Conservation (phyloP, 1,140 invertebrate genomes). For the Meloidogyne hapla region DNA sequence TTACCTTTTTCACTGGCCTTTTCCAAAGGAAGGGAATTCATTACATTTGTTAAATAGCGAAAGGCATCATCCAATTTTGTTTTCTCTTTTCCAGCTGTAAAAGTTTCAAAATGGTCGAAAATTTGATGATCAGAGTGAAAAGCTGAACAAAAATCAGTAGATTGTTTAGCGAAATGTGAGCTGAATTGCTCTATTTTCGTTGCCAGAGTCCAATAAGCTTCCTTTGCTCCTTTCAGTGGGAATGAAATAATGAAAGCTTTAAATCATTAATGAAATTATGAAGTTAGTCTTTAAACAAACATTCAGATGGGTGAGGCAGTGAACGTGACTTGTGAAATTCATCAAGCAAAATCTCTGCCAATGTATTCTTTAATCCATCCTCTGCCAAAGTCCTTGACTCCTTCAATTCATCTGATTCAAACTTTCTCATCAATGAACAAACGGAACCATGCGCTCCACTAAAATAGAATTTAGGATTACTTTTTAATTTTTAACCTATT, state of each 20-base stretch:
- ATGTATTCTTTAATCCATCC: neutral
- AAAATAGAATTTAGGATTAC: neutral
- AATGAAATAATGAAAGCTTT: neutral
- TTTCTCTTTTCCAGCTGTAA: too few species aligned
- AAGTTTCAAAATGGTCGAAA: too few species aligned
- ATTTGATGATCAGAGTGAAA: too few species aligned
- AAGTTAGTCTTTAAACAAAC: neutral
- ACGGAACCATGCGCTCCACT: neutral
- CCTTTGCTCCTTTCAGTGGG: neutral
- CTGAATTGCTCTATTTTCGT: too few species aligned
- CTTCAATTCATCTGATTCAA: neutral
- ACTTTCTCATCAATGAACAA: neutral
- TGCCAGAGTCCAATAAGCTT: too few species aligned
- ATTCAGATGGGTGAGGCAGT: neutral
- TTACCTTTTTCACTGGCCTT: too few species aligned
- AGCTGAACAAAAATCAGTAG: too few species aligned
- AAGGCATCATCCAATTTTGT: too few species aligned
- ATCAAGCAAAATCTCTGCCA: neutral
- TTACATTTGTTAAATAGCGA: too few species aligned
- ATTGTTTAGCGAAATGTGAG: too few species aligned
- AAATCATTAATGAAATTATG: neutral
- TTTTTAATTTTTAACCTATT: neutral
- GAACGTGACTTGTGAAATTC: neutral
- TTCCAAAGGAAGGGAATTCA: too few species aligned
- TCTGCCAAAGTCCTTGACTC: neutral